A percentile compares a stretch with the other conserved stretches of the same genome.
Conservation (phyloP, 1,140 invertebrate genomes). For the Microplitis mediator region DNA sequence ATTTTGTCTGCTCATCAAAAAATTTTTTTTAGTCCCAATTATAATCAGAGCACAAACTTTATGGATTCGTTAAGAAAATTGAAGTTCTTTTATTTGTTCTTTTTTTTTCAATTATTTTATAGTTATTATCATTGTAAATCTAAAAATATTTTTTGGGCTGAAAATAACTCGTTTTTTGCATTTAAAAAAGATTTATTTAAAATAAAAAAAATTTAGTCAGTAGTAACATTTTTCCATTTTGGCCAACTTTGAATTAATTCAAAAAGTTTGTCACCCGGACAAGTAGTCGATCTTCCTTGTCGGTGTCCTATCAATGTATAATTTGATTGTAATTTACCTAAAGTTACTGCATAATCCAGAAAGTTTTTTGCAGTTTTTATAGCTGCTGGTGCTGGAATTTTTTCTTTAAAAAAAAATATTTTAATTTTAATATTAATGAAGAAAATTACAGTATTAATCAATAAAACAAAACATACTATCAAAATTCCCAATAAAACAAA, state of each 20-base stretch:
- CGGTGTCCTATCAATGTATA: constrained; percentile 63
- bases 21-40: background rate
- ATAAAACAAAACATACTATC: constrained; percentile 42
- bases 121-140: no score
- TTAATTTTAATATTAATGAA: background rate
- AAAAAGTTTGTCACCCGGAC: constrained; percentile 64
- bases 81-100: no score
- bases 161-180: no score
- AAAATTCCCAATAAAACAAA: constrained; percentile 63
- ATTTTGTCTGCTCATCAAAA: no score
- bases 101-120: no score
- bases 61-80: no score
- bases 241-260: constrained; percentile 64
- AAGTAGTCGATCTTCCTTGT: constrained; percentile 56
- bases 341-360: constrained; percentile 55
- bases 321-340: constrained; percentile 45
- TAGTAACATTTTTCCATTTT: constrained; percentile 42
- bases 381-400: constrained; percentile 54
- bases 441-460: no score
- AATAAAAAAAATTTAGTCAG: no score
- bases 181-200: no score
- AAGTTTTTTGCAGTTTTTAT: constrained; percentile 53
- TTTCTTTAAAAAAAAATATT: constrained; percentile 55
- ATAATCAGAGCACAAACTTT: no score
- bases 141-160: no score